Base-by-base conservation (phyloP, 1,140 invertebrate genomes). In the Panagrolaimus sp. region DNA sequence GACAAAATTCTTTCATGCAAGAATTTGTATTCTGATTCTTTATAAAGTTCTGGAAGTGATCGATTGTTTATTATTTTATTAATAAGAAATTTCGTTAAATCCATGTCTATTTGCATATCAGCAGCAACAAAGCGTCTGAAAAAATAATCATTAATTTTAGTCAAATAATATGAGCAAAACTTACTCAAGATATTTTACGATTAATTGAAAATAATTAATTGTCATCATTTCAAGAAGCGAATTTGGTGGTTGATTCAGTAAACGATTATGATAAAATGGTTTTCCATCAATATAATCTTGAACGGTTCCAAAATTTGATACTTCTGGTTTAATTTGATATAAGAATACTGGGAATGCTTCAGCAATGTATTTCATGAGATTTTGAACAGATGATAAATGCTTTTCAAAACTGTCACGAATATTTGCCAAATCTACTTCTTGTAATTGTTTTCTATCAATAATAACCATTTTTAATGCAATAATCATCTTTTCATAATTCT, bases 21-120 rank as follows among this genome's bases (percentile, higher is more conserved):
- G n/a, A 27, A 20, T 20, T 57, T 57, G 27, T 57, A 57, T 27
- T 57, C 51, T 20, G 51, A 57, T 25, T 57, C 27, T 57, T 57
- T 57, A 27, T 57, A 57, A 27, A 57, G 51, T 57, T 57, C 51
- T 20, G 51, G 51, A 20, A 57, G 27, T 57, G 51, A 57, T 25
- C 51, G 51, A 27, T 57, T 57, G n/a, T 57, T 20, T 25, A 57
- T 27, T 14, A 57, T 16, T 57, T 57, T 14, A 25, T 57, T 57
- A 27, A 57, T 57, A 57, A 57, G 51, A 27, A 57, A 57, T 20
- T 27, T 20, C 9, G 51, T 57, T 57, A 57, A 27, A 25, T 57
- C 51, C 20, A 25, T 20, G n/a, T 57, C 51, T 11, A 57, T 57
- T 57, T 25, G 20, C 27, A 57, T 57, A 27, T 57, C 20, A 9